phyloP scores from a whole-genome alignment of 2,113 vertebrate genomes.

The Globicephala melas region DNA sequence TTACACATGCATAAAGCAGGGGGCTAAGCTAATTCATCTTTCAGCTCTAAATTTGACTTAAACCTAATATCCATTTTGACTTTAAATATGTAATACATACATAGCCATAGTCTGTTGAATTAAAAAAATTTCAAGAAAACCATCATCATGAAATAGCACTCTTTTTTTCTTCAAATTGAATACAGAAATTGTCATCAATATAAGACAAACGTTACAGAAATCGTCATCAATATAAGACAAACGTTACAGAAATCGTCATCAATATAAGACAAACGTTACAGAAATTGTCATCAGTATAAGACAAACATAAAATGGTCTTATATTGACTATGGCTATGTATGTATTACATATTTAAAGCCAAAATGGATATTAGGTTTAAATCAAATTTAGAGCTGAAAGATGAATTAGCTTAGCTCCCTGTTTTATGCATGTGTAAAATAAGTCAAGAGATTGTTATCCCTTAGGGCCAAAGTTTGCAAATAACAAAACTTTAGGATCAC shows the following conservation, averaged over 20 bases:
- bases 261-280: neutral
- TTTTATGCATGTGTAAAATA: neutral
- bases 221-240: neutral
- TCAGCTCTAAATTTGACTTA: neutral
- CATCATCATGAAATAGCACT: neutral
- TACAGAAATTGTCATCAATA: neutral
- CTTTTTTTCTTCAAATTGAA: neutral
- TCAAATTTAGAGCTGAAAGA: neutral
- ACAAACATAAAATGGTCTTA: neutral
- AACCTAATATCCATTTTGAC: neutral
- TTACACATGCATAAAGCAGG: neutral
- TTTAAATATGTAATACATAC: neutral
- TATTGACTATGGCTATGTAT: neutral
- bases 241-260: neutral
- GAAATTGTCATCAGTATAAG: neutral
- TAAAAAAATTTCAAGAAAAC: neutral
- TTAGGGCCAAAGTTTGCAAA: neutral
- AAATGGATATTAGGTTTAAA: neutral
- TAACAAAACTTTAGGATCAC: neutral
- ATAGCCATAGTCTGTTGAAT: neutral
- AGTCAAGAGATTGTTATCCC: neutral
- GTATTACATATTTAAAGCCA: slow-evolving; percentile 17
- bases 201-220: neutral
- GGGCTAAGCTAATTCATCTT: neutral
- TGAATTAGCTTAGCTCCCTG: neutral